Percentiles rank a stretch among this genome's conserved stretches.
phyloP scores from a whole-genome alignment of 2,888 invertebrate species.

The Napeogenes sylphis region DNA sequence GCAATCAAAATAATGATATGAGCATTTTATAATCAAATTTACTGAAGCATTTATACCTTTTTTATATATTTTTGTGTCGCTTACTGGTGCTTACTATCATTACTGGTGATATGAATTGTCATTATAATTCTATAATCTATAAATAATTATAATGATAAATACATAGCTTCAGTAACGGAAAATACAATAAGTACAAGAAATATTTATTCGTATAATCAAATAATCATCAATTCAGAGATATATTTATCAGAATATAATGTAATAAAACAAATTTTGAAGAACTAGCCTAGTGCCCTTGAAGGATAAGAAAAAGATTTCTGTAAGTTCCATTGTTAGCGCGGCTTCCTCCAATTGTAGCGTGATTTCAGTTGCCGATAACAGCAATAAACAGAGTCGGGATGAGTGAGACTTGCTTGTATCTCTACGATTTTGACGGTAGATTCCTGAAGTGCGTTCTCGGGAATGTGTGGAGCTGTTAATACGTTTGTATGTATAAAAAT shows the following conservation, averaged over 20 bases:
- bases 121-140: too few species aligned
- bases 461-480: constrained; percentile 19
- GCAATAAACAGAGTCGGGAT: constrained; percentile 35
- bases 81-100: too few species aligned
- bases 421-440: constrained; percentile 26
- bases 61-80: too few species aligned
- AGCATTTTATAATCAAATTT: too few species aligned
- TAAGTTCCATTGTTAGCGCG: constrained; percentile 21
- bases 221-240: too few species aligned
- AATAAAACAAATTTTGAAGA: constrained; percentile 2
- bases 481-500: not conserved
- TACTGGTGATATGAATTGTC: too few species aligned
- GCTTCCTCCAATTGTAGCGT: constrained; percentile 13
- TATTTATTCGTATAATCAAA: too few species aligned
- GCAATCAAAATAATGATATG: too few species aligned
- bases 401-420: constrained; percentile 27
- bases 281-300: not conserved
- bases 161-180: too few species aligned
- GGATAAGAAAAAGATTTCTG: constrained; percentile 1
- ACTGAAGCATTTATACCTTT: too few species aligned
- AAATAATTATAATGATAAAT: too few species aligned
- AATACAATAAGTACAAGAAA: too few species aligned
- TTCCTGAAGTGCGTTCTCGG: constrained; percentile 16
- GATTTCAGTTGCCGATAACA: constrained; percentile 27
- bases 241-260: not conserved